phyloP scores from a whole-genome alignment of 2,888 invertebrate species.

The Hydroisotoma schaefferi region DNA sequence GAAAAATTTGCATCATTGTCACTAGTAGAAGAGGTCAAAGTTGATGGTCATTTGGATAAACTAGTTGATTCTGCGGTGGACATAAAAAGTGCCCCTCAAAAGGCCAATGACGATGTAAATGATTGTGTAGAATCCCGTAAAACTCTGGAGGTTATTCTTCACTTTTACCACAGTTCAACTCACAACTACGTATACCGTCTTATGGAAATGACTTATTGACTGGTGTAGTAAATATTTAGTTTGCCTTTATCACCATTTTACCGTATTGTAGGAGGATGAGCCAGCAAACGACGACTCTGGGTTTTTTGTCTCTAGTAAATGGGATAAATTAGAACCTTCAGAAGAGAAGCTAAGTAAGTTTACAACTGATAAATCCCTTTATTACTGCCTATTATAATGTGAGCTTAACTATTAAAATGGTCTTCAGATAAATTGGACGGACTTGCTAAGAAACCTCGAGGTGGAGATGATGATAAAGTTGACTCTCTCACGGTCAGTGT shows the following conservation, averaged over 20 bases:
- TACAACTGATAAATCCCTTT: not conserved
- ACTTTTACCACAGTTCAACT: too few species aligned
- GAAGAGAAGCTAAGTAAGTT: conserved; percentile 76
- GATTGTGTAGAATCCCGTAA: too few species aligned
- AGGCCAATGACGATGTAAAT: too few species aligned
- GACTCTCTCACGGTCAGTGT: conserved; percentile 65
- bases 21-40: too few species aligned
- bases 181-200: too few species aligned
- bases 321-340: conserved; percentile 82
- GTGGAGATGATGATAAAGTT: conserved; percentile 49
- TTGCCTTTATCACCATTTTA: not conserved
- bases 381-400: not conserved
- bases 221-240: not conserved
- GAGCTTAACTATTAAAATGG: conserved; percentile 1
- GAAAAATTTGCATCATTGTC: too few species aligned
- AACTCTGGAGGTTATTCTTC: too few species aligned
- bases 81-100: too few species aligned
- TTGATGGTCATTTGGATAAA: too few species aligned
- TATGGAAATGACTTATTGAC: too few species aligned
- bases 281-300: conserved; percentile 13
- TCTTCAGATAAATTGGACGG: conserved; percentile 88
- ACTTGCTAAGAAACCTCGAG: conserved; percentile 69
- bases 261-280: conserved; percentile 37
- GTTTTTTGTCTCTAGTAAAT: conserved; percentile 62
- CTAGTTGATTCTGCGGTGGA: too few species aligned